Evolutionary conservation across 2,888 invertebrate species (phyloP), one percentile per base, ranked within the genome.

Genomic region (Melangyna quadrimaculata): DNA sequence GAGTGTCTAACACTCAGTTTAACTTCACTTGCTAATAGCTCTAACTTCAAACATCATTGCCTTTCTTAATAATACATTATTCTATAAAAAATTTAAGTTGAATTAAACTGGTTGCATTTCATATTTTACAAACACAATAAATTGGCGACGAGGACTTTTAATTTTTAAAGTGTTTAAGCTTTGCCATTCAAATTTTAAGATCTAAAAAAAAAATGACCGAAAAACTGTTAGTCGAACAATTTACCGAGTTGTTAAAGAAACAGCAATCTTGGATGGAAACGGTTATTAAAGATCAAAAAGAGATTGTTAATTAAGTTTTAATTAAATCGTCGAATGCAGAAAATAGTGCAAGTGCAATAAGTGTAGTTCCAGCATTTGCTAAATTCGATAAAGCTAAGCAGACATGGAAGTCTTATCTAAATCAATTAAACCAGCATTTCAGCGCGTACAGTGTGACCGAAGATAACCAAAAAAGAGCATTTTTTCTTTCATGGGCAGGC

Each of bases 381-480:
- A 55, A 55, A 40, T 61, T 61, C 19, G 61, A 61, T 22, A 61
- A 61, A n/a, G 1, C 12, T 3, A 40, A 61, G 40, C 37, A 61
- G 4, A 35, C 22, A 0, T 40, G 61, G 61, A 19, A 17, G 12
- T 61, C 61, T 61, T 61, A 17, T 10, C 0, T 40, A 2, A 19
- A 69, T 27, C 71, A 71, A n/a, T 37, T 71, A 71, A 37, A 71
- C 10, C 71, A 71, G n/a, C 71, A 71, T 37, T 71, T 71, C 6
- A 35, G 12, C 3, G 57, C 71, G 4, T 57, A 71, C 22, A 70
- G 27, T 37, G 61, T 63, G 45, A 45, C 19, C 7, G 63, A 40
- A 43, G 63, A 63, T 1, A n/a, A 65, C 6, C 27, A 65, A 17
- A 65, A 65, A 65, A 48, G 27, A 65, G 27, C 65, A n/a, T 65